Conservation (phyloP, 2,113 vertebrate species). For the Oryzias javanicus region DNA sequence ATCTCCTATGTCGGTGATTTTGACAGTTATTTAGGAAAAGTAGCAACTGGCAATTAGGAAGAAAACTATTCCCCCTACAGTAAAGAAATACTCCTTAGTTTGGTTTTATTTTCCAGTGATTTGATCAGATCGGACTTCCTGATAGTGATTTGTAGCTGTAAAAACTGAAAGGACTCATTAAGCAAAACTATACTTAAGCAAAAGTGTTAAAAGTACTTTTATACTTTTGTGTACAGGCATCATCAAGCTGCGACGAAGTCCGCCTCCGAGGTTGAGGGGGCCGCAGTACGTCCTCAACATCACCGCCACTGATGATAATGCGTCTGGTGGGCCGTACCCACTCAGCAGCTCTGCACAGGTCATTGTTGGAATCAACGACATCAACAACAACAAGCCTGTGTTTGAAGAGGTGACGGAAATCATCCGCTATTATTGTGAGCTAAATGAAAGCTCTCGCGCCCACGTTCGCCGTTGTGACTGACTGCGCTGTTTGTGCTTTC, state of each 20-base stretch:
- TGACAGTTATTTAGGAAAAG: too few relatives aligned
- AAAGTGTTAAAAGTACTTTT: not conserved
- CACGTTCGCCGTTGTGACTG: not conserved
- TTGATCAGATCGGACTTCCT: too few relatives aligned
- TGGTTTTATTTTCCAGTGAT: too few relatives aligned
- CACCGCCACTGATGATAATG: constrained; percentile 87
- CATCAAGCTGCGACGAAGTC: constrained; percentile 82
- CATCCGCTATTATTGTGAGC: not conserved
- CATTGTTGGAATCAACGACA: constrained; percentile 85
- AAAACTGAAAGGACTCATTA: too few relatives aligned
- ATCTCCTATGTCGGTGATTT: too few relatives aligned
- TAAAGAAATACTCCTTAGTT: too few relatives aligned
- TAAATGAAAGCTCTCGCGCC: not conserved
- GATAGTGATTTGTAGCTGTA: too few relatives aligned
- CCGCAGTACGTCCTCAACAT: constrained; percentile 84
- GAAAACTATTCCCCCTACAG: too few relatives aligned
- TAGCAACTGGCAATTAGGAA: too few relatives aligned
- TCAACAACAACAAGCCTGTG: constrained; percentile 90
- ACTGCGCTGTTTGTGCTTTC: constrained; percentile 11
- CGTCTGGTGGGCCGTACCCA: constrained; percentile 79
- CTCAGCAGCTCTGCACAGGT: constrained; percentile 86
- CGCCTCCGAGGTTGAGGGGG: constrained; percentile 76
- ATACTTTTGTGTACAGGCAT: constrained; percentile 73
- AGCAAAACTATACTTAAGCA: too few relatives aligned
- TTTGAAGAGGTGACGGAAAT: constrained; percentile 79